Conservation (phyloP, 2,888 invertebrate genomes). For the Nemoura dubitans region DNA sequence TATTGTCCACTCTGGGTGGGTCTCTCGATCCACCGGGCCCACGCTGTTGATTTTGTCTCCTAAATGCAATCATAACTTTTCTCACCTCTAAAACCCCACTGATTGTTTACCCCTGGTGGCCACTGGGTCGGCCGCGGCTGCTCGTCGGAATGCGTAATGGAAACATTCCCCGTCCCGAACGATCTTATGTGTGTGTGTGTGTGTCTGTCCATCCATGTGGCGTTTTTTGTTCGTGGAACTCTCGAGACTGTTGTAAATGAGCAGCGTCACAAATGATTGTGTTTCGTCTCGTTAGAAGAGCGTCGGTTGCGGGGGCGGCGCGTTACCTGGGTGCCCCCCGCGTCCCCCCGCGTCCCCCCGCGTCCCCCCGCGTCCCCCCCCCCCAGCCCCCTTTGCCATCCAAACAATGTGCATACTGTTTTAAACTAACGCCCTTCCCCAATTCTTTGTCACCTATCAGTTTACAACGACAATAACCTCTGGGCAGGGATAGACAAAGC, state of each 20-base stretch:
- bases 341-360: too few relatives aligned
- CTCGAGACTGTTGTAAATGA: neutral
- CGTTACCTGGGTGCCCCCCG: neutral
- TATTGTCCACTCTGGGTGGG: neutral
- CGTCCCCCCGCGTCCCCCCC: too few relatives aligned
- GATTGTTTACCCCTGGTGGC: neutral
- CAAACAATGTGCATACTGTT: slow-evolving; percentile 28
- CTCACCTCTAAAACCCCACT: neutral
- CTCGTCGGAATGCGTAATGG: neutral
- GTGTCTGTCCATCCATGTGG: too few relatives aligned
- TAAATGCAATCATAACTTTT: neutral
- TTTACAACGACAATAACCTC: slow-evolving; percentile 46
- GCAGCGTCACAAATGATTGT: neutral
- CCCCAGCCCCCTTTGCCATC: neutral
- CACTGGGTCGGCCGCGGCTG: neutral
- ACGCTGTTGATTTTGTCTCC: neutral
- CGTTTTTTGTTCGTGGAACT: too few relatives aligned
- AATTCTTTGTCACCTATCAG: slow-evolving; percentile 46
- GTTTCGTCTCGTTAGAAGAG: neutral
- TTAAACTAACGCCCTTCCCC: slow-evolving; percentile 23
- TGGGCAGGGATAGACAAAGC: slow-evolving; percentile 22
- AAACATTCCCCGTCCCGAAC: neutral
- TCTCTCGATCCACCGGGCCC: neutral
- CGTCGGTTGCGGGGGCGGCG: neutral
- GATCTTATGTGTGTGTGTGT: neutral